Conservation (phyloP, 2,797 vertebrate species). For the Graptemys geographica region DNA sequence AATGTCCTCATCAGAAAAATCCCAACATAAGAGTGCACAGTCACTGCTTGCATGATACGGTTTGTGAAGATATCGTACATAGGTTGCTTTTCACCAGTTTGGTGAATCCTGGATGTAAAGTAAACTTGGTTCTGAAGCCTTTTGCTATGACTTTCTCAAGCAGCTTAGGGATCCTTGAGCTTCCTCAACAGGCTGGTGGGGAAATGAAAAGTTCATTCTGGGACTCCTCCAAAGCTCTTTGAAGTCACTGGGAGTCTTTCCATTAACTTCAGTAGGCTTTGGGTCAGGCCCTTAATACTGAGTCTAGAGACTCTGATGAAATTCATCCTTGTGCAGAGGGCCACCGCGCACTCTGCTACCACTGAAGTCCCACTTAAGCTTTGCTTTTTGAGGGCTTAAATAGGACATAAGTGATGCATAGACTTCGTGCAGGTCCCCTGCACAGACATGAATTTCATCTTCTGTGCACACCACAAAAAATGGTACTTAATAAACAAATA, state of each 20-base stretch:
- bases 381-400: not conserved
- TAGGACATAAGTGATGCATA: not conserved
- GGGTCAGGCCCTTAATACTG: not conserved
- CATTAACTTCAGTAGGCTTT: not conserved
- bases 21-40: not conserved
- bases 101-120: not conserved
- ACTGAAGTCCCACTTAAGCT: not conserved
- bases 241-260: not conserved
- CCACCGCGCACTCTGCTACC: not conserved
- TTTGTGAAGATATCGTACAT: not conserved
- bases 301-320: not conserved
- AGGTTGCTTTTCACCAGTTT: not conserved
- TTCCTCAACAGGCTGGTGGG: not conserved
- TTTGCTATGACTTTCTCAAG: not conserved
- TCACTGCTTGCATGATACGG: not conserved
- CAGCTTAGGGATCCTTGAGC: not conserved
- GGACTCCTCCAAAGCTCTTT: not conserved
- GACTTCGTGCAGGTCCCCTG: not conserved
- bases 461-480: not conserved
- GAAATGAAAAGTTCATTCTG: not conserved
- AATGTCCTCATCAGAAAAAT: not conserved
- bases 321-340: not conserved
- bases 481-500: not conserved
- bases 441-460: not conserved
- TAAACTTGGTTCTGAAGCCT: not conserved